Percentiles rank a stretch among this genome's conserved stretches.
Evolutionary conservation across 1,140 invertebrate genomes (phyloP).

Genomic region (Trichomalopsis sarcophagae): DNA sequence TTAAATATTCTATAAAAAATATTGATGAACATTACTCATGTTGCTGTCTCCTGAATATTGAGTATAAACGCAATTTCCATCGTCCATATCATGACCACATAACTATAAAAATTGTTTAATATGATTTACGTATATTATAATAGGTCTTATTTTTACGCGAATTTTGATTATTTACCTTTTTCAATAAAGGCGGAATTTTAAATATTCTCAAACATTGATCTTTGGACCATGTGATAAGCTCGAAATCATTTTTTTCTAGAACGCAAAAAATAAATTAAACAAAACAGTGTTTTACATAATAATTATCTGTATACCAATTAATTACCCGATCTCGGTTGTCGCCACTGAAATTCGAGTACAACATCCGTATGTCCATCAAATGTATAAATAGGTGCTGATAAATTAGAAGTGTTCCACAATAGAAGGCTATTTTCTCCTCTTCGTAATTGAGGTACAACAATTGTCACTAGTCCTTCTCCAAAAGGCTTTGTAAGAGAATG

Average conservation of each 20-base stretch:
- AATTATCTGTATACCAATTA: conserved; percentile 9
- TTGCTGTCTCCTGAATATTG: conserved; percentile 71
- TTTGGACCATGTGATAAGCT: conserved; percentile 96
- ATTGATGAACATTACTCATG: conserved; percentile 61
- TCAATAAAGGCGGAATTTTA: conserved; percentile 89
- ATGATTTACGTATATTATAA: conserved; percentile 13
- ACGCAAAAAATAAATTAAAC: conserved; percentile 29
- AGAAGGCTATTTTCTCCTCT: conserved; percentile 88
- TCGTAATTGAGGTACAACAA: conserved; percentile 87
- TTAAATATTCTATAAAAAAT: conserved; percentile 19
- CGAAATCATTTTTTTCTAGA: conserved; percentile 81
- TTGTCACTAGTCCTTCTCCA: conserved; percentile 92
- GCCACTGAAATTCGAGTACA: conserved; percentile 96
- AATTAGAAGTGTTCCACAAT: conserved; percentile 87
- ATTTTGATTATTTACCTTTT: conserved; percentile 77
- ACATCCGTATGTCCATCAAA: conserved; percentile 96
- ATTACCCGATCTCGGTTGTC: conserved; percentile 78
- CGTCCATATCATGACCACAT: conserved; percentile 70
- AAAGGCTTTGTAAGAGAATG: conserved; percentile 82
- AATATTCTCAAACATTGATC: conserved; percentile 94
- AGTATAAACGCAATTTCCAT: conserved; percentile 67
- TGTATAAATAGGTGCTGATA: conserved; percentile 85
- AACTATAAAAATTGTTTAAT: conserved; percentile 60
- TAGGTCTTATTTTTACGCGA: background rate
- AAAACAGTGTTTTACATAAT: conserved; percentile 20